These are phyloP conservation scores for Menidia menidia DNA, from an alignment of 2,797 vertebrate genomes.

Conservation along the genomic window DNA sequence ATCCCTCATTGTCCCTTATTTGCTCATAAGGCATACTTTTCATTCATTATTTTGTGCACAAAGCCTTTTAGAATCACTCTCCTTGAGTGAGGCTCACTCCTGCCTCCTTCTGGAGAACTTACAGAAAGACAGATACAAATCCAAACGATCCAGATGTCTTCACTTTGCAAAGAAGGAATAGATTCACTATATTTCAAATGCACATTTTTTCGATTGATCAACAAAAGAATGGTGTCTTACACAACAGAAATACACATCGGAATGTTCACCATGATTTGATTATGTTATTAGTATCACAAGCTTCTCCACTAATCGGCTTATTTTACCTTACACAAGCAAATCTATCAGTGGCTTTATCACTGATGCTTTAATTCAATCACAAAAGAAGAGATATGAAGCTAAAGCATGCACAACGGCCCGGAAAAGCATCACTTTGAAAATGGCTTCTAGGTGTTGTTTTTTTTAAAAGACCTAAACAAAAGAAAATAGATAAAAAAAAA, in stretches of 20 bases:
- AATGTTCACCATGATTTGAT: conserved; percentile 55
- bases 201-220: not conserved
- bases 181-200: not conserved
- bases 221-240: not conserved
- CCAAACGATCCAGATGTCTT: not conserved
- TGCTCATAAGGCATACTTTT: not conserved
- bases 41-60: not conserved
- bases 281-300: conserved; percentile 68
- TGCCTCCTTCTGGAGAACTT: conserved; percentile 61
- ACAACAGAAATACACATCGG: not conserved
- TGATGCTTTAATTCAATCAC: conserved; percentile 11
- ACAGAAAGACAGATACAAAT: not conserved
- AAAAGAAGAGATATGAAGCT: not conserved
- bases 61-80: conserved; percentile 2
- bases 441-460: too few relatives aligned
- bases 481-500: not conserved
- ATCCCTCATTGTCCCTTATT: not conserved
- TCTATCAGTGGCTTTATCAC: conserved; percentile 1
- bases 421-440: too few relatives aligned
- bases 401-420: not conserved
- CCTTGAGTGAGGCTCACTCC: conserved; percentile 27
- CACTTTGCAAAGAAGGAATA: not conserved
- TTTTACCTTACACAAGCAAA: conserved; percentile 20
- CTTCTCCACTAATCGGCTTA: conserved; percentile 32
- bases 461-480: too few relatives aligned